Percentiles rank a stretch among this genome's conserved stretches.
Evolutionary conservation across 2,888 invertebrate genomes (phyloP).

Genomic region (Polylopha cassiicola): DNA sequence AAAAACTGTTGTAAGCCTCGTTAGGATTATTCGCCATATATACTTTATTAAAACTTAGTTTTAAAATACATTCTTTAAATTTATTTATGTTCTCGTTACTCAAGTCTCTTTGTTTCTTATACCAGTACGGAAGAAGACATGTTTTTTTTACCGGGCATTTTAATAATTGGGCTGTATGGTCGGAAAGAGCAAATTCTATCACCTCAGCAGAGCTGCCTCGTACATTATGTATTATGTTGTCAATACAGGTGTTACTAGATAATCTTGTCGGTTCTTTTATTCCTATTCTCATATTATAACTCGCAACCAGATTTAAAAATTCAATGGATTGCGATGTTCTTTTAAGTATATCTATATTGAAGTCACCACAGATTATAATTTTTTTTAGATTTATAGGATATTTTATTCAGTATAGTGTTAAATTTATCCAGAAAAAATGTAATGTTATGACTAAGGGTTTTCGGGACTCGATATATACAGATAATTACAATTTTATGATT

Average conservation of each 20-base stretch:
- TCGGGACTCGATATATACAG: slow-evolving; percentile 20
- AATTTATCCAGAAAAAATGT: slow-evolving; percentile 8
- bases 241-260: slow-evolving; percentile 13
- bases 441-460: neutral
- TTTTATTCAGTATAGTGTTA: slow-evolving; percentile 6
- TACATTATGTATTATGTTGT: slow-evolving; percentile 14
- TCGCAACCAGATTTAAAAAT: neutral
- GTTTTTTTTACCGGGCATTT: slow-evolving; percentile 18
- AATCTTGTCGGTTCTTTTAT: slow-evolving; percentile 12
- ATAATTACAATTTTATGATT: slow-evolving; percentile 12
- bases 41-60: slow-evolving; percentile 22
- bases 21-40: slow-evolving; percentile 20
- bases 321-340: slow-evolving; percentile 14
- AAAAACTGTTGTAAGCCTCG: slow-evolving; percentile 8
- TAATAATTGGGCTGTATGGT: slow-evolving; percentile 21
- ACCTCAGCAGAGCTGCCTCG: slow-evolving; percentile 6
- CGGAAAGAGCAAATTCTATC: slow-evolving; percentile 20
- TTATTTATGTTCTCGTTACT: slow-evolving; percentile 21
- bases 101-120: slow-evolving; percentile 17
- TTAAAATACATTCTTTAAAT: slow-evolving; percentile 20
- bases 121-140: slow-evolving; percentile 7
- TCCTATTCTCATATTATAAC: slow-evolving; percentile 2
- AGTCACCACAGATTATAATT: slow-evolving; percentile 15
- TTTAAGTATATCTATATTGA: no score
- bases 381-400: slow-evolving; percentile 1